Evolutionary conservation across 2,113 vertebrate genomes (phyloP).

Genomic region (Periophthalmodon schlosseri): DNA sequence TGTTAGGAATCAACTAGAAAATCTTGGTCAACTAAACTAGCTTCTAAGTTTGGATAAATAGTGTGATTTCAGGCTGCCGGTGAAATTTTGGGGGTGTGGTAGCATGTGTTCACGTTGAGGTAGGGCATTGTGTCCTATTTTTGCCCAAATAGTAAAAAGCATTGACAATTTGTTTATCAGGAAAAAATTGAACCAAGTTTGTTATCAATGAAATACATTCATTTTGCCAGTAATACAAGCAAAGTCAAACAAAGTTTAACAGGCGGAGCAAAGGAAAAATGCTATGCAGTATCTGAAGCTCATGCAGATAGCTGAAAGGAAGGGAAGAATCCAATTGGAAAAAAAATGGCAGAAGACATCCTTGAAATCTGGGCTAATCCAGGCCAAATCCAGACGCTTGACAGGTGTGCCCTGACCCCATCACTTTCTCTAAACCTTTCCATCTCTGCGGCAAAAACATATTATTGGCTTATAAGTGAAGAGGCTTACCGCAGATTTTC

Average conservation of each 20-base stretch:
- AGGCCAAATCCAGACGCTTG: background rate
- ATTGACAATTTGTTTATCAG: too few relatives aligned
- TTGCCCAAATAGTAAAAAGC: too few relatives aligned
- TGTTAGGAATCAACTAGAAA: too few relatives aligned
- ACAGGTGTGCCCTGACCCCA: slow-evolving; percentile 41
- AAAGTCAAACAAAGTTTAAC: background rate
- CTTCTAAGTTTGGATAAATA: too few relatives aligned
- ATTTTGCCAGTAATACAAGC: background rate
- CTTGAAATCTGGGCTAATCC: slow-evolving; percentile 10
- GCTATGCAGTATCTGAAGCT: background rate
- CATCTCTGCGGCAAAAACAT: slow-evolving; percentile 44
- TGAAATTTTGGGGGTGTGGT: background rate
- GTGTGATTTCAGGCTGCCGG: background rate
- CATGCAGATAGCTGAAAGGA: background rate
- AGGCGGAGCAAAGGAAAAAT: too few relatives aligned
- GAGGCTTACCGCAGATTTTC: slow-evolving; percentile 42
- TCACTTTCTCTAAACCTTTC: slow-evolving; percentile 39
- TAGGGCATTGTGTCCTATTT: background rate
- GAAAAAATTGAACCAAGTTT: background rate
- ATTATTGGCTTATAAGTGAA: slow-evolving; percentile 49
- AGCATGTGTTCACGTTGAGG: background rate
- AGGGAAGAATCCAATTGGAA: background rate
- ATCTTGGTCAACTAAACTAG: too few relatives aligned
- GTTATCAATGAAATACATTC: background rate
- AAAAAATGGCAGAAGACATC: slow-evolving; percentile 8